These are phyloP conservation scores for Pelosia muscerda DNA, from an alignment of 2,888 invertebrate genomes.

Conservation along the genomic window DNA sequence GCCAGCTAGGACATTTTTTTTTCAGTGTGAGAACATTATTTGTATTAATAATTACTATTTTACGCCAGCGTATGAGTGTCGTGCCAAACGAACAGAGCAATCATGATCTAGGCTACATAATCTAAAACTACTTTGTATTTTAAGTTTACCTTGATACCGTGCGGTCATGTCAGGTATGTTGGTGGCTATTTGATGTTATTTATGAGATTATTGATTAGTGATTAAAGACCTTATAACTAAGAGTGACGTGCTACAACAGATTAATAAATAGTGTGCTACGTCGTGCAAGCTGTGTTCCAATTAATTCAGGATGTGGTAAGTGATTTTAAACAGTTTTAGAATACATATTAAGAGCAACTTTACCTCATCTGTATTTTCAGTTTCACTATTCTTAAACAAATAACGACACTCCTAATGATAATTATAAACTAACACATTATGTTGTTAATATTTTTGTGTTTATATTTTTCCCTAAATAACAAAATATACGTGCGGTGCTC, in stretches of 20 bases:
- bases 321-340: conserved; percentile 16
- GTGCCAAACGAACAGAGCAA: conserved; percentile 31
- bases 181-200: conserved; percentile 33
- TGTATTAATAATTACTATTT: conserved; percentile 17
- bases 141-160: conserved; percentile 56
- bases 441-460: conserved; percentile 23
- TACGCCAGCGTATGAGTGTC: conserved; percentile 17
- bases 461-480: conserved; percentile 17
- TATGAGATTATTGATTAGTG: conserved; percentile 26
- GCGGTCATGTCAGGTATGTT: conserved; percentile 51
- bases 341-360: neutral
- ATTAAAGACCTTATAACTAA: conserved; percentile 31
- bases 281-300: neutral
- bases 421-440: conserved; percentile 6
- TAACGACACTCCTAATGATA: neutral
- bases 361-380: conserved; percentile 10
- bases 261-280: too few species aligned
- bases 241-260: conserved; percentile 31
- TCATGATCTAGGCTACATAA: conserved; percentile 39
- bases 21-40: conserved; percentile 7
- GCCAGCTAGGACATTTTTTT: neutral
- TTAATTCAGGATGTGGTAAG: conserved; percentile 56
- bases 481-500: conserved; percentile 34
- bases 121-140: conserved; percentile 45
- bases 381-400: neutral